phyloP scores from a whole-genome alignment of 1,140 invertebrate species.

The Rhysida immarginata region DNA sequence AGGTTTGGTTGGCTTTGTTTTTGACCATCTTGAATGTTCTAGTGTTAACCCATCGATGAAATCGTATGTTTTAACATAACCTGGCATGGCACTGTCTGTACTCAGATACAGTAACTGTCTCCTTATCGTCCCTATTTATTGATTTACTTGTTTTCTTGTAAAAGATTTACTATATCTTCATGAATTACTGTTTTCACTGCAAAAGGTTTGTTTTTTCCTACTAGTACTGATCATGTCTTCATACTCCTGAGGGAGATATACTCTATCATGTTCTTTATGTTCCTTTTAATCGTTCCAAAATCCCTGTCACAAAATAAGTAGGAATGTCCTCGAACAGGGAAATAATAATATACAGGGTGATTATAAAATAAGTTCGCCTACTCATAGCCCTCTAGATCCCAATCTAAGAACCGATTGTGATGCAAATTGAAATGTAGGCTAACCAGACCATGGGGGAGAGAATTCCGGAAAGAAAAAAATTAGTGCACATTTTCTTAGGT shows the following conservation, averaged over 20 bases:
- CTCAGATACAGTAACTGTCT: background rate
- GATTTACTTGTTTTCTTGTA: background rate
- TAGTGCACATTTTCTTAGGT: too few relatives aligned
- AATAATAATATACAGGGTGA: conserved; percentile 13
- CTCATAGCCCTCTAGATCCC: too few relatives aligned
- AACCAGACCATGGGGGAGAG: too few relatives aligned
- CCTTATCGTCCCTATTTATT: background rate
- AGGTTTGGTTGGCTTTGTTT: background rate
- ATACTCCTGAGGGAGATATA: background rate
- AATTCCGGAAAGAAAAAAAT: too few relatives aligned
- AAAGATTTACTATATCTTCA: background rate
- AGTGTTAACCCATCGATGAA: background rate
- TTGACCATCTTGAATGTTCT: background rate
- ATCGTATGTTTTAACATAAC: background rate
- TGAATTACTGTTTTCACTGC: background rate
- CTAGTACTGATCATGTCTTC: background rate
- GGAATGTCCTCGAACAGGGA: conserved; percentile 22
- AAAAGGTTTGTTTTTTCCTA: background rate
- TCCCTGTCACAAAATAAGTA: conserved; percentile 23
- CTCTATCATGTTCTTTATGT: background rate
- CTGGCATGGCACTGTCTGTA: background rate
- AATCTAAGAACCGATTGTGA: too few relatives aligned
- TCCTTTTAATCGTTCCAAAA: conserved; percentile 22
- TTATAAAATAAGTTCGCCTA: too few relatives aligned
- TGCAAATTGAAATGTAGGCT: too few relatives aligned